Evolutionary conservation across 1,140 invertebrate species (phyloP), one percentile per base, ranked within the genome.

Genomic region (Philotrypesis tridentata): DNA sequence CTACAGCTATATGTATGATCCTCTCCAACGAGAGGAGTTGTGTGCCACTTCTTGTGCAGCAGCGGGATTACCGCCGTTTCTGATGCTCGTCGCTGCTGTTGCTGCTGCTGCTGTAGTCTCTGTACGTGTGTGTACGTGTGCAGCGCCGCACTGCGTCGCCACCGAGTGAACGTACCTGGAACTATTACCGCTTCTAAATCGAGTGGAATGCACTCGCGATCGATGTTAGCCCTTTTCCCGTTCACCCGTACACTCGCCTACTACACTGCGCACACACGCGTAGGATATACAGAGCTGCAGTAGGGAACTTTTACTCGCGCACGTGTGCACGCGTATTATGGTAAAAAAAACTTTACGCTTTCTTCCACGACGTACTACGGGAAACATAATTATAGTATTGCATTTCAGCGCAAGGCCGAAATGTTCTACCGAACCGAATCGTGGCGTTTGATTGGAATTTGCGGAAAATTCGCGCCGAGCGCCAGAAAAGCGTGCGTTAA

Each of bases 121-220:
- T n/a, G n/a, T n/a, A n/a, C n/a, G n/a, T n/a, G n/a, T n/a, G n/a
- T n/a, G n/a, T n/a, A n/a, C n/a, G 80, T 87, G 80, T 9, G 61
- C 74, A 84, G 84, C 86, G 86, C 85, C 87, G 88, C 87, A 88
- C 79, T 88, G 87, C 86, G 87, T 40, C 21, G 68, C 68, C n/a
- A n/a, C n/a, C 27, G 79, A 29, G 11, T 21, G 75, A 85, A 85
- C 63, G 84, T 80, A 83, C 83, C 83, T 78, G 79, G 84, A 88
- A 87, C 85, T 84, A 80, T 85, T 83, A 81, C 80, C 60, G 43
- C 5, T 29, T 75, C 14, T 17, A 81, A 81, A 79, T 79, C 77
- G 77, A 79, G 23, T 74, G 60, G 55, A 80, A 63, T 27, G 55
- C 71, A 48, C 43, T 80, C 9, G 1, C 76, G 33, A 37, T 37